phyloP scores from a whole-genome alignment of 2,797 vertebrate genomes.

The Balearica regulorum region DNA sequence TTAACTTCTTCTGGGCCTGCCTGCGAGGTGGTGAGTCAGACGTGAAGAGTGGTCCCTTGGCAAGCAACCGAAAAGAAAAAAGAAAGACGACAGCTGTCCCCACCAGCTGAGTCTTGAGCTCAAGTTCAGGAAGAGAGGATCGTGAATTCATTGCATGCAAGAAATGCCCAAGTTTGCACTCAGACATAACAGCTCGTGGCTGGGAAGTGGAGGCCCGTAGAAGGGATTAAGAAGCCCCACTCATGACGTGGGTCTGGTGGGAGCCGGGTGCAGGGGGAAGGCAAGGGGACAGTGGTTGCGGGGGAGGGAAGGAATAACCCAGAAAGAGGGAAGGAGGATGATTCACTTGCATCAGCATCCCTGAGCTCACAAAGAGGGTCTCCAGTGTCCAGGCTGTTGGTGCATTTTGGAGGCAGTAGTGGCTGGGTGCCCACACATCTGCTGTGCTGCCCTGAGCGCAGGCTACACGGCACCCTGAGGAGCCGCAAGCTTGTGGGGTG shows the following conservation, averaged over 20 bases:
- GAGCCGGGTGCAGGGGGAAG: not conserved
- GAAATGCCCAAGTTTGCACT: not conserved
- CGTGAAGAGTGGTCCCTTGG: constrained; percentile 5
- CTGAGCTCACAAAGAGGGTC: not conserved
- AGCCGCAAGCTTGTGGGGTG: not conserved
- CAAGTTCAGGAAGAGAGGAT: not conserved
- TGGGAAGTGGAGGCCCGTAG: not conserved
- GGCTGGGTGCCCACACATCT: not conserved
- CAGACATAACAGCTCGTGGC: not conserved
- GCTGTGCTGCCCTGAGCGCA: not conserved
- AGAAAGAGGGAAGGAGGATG: not conserved
- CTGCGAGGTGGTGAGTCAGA: constrained; percentile 7
- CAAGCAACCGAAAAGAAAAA: constrained; percentile 27
- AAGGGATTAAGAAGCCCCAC: not conserved
- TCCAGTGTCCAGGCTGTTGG: not conserved
- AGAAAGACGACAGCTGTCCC: not conserved
- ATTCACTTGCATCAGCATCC: not conserved
- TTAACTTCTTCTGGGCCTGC: constrained; percentile 24
- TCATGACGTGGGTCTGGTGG: not conserved
- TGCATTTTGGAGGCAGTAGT: not conserved
- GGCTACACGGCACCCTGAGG: not conserved
- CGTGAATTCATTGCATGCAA: not conserved
- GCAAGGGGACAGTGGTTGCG: not conserved
- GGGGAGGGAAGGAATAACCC: not conserved
- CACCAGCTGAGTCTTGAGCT: constrained; percentile 6